A percentile compares a stretch with the other conserved stretches of the same genome.
These are phyloP conservation scores for Macquaria ambigua DNA, from an alignment of 2,113 vertebrate species.

Conservation along the genomic window DNA sequence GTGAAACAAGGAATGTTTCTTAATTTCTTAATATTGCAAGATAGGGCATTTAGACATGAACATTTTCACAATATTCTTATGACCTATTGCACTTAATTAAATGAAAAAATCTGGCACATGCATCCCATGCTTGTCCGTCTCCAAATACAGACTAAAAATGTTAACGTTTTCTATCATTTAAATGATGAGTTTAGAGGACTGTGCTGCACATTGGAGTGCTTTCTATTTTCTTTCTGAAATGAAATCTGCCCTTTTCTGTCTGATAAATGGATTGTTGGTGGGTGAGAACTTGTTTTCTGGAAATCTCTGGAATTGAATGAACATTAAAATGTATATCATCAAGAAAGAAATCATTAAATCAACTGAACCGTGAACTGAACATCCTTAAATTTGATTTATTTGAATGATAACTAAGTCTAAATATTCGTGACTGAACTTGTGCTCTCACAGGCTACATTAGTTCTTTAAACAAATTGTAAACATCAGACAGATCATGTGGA, in stretches of 20 bases:
- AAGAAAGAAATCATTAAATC: conserved; percentile 1
- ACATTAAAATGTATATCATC: background rate
- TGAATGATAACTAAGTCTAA: conserved; percentile 1
- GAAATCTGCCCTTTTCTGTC: conserved; percentile 25
- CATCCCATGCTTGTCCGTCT: background rate
- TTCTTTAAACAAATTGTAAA: background rate
- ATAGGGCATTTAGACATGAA: background rate
- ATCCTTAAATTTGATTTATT: background rate
- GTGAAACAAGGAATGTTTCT: background rate
- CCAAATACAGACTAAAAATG: background rate
- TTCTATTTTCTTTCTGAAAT: background rate
- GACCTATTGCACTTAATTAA: background rate
- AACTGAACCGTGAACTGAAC: background rate
- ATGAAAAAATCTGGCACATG: background rate
- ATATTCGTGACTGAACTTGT: background rate
- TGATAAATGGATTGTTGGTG: conserved; percentile 59
- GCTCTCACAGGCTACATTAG: background rate
- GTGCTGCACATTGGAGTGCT: background rate
- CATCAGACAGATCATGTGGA: background rate
- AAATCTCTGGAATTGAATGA: background rate
- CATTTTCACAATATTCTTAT: background rate
- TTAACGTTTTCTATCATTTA: background rate
- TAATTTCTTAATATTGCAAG: background rate
- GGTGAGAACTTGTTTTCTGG: conserved; percentile 61
- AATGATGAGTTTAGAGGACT: background rate